Conservation (phyloP, 1,140 invertebrate species). For the Nixonia krombeini region DNA sequence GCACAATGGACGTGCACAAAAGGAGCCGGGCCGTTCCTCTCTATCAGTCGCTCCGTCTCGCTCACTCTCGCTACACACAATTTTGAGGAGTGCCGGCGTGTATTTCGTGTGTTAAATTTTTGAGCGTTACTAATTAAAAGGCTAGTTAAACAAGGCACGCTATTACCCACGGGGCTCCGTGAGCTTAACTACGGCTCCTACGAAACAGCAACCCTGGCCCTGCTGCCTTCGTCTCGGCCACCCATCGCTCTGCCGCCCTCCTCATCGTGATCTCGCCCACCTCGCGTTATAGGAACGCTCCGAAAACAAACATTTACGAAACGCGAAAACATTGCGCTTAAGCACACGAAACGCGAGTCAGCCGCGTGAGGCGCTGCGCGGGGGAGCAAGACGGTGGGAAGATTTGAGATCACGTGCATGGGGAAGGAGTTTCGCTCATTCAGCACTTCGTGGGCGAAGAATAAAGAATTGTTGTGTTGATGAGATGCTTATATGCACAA, state of each 20-base stretch:
- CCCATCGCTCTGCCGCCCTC: background rate
- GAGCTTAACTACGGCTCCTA: conserved; percentile 14
- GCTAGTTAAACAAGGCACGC: conserved; percentile 70
- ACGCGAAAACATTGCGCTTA: conserved; percentile 35
- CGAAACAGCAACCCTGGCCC: conserved; percentile 12
- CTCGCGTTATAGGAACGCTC: conserved; percentile 24
- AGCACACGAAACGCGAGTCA: too few species aligned
- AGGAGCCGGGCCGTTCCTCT: conserved; percentile 37
- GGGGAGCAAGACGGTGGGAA: too few species aligned
- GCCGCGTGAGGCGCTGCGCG: too few species aligned
- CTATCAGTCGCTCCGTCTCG: conserved; percentile 14
- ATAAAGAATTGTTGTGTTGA: too few species aligned
- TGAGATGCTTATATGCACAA: too few species aligned
- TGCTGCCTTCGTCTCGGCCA: conserved; percentile 8
- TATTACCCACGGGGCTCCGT: conserved; percentile 56
- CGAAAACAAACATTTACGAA: conserved; percentile 58
- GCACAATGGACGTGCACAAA: conserved; percentile 61
- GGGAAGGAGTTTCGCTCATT: too few species aligned
- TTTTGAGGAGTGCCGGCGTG: conserved; percentile 50
- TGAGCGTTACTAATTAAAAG: conserved; percentile 73
- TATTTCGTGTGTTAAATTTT: conserved; percentile 70
- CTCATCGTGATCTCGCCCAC: background rate
- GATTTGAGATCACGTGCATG: too few species aligned
- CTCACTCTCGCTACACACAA: conserved; percentile 5
- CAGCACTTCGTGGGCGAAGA: too few species aligned